Conservation (phyloP, 2,888 invertebrate genomes). For the Microctonus hyperodae region DNA sequence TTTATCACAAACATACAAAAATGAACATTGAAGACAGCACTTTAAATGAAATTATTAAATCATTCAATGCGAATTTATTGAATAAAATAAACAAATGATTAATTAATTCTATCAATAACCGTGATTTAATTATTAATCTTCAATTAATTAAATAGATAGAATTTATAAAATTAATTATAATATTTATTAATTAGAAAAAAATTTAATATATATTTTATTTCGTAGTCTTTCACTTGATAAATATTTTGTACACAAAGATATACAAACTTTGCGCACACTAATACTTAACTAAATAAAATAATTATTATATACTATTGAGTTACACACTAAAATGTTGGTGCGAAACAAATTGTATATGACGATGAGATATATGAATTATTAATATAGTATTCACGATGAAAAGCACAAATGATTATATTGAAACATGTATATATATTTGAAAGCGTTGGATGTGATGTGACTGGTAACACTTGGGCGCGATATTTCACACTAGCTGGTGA, state of each 20-base stretch:
- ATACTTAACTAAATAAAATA: conserved; percentile 48
- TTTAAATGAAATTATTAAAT: too few relatives aligned
- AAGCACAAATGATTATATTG: conserved; percentile 22
- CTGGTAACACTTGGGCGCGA: conserved; percentile 63
- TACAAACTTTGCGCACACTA: too few relatives aligned
- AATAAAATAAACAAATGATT: too few relatives aligned
- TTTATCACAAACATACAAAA: background rate
- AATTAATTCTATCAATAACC: too few relatives aligned
- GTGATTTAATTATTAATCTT: too few relatives aligned
- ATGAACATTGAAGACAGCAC: background rate
- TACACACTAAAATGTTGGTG: conserved; percentile 21
- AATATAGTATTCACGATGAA: conserved; percentile 30
- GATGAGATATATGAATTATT: conserved; percentile 16
- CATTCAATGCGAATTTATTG: too few relatives aligned
- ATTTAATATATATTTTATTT: conserved; percentile 39
- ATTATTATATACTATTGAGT: conserved; percentile 39
- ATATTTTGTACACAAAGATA: conserved; percentile 31
- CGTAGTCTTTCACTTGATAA: conserved; percentile 1
- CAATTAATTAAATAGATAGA: too few relatives aligned
- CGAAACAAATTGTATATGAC: conserved; percentile 25
- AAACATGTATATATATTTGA: conserved; percentile 8
- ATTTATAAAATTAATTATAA: too few relatives aligned
- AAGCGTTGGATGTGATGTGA: conserved; percentile 36
- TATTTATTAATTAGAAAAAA: too few relatives aligned
- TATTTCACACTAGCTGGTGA: conserved; percentile 63